Base-by-base conservation (phyloP, 2,113 vertebrate species). In the Uropsilus gracilis region DNA sequence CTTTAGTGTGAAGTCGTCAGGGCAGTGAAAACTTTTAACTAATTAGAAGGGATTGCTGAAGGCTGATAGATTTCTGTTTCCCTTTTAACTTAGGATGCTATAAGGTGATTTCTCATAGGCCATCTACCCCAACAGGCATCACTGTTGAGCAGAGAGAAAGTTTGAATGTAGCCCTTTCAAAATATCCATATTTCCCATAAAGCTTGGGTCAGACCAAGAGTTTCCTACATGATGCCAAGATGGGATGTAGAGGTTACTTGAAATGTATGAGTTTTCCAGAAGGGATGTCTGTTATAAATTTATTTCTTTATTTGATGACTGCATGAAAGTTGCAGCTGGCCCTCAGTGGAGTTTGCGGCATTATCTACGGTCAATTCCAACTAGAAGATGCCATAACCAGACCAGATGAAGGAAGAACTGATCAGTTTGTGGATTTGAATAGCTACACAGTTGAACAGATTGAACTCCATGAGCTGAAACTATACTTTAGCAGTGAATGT, bases 1-100 rank as follows among this genome's bases (percentile, higher is more conserved):
- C 63, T 69, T 91, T 69, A 68, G 39, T 81, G 66, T 59, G 24
- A 53, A 66, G 37, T 73, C n/a, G 82, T 46, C 32, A 80, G 64
- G 42, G 22, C 30, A 14, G 11, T 10, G n/a, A 72, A 42, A 32
- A 68, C 63, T 26, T n/a, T 81, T 46, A 57, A 30, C 37, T 24
- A 26, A 53, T 4, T 53, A 48, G 10, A 83, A 61, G n/a, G 39
- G 20, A 75, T 37, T 12, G 9, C n/a, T 28, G 14, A 76, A 39
- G 10, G n/a, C n/a, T 71, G 5, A 69, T 46, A 66, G 11, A 44
- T 57, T 69, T 69, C 59, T 83, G 14, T 12, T 90, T 3, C 7
- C 1, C 72, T 73, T 75, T 44, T 78, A 82, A 9, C 28, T 90
- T 53, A 66, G n/a, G n/a, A 57, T 39, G 55, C 26, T 71, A 13